These are phyloP conservation scores for Drosophila nigricruria DNA, from an alignment of 2,888 invertebrate genomes.

Conservation along the genomic window DNA sequence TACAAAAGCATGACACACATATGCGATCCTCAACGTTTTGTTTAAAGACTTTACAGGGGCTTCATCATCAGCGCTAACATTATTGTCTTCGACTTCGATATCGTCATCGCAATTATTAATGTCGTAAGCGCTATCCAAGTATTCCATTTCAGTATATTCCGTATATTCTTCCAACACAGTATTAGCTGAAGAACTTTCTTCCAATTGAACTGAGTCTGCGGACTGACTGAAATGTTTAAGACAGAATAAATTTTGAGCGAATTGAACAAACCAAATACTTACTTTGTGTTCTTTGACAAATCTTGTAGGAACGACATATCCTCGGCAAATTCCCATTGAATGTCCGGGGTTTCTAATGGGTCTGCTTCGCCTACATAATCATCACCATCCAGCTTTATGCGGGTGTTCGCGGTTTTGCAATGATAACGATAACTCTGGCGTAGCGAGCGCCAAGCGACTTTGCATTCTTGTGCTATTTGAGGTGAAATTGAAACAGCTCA, in stretches of 20 bases:
- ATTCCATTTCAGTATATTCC: constrained; percentile 41
- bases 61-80: constrained; percentile 1
- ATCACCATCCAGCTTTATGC: constrained; percentile 5
- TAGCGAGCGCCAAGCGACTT: constrained; percentile 48
- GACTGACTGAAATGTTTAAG: constrained; percentile 7
- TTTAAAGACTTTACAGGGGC: background rate
- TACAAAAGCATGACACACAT: background rate
- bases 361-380: constrained; percentile 26
- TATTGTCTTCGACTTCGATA: background rate
- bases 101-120: constrained; percentile 7
- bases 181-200: background rate
- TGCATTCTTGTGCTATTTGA: constrained; percentile 42
- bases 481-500: background rate
- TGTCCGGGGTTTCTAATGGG: constrained; percentile 40
- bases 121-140: constrained; percentile 32
- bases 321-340: constrained; percentile 50
- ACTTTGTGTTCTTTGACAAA: constrained; percentile 14
- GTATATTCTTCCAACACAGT: constrained; percentile 31
- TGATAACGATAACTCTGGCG: constrained; percentile 53
- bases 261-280: background rate
- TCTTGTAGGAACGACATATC: constrained; percentile 48
- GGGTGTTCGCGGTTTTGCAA: constrained; percentile 30
- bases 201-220: constrained; percentile 6
- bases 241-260: background rate
- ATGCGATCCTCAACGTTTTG: background rate